Base-by-base conservation (phyloP, 2,888 invertebrate genomes). In the Ochropacha duplaris region DNA sequence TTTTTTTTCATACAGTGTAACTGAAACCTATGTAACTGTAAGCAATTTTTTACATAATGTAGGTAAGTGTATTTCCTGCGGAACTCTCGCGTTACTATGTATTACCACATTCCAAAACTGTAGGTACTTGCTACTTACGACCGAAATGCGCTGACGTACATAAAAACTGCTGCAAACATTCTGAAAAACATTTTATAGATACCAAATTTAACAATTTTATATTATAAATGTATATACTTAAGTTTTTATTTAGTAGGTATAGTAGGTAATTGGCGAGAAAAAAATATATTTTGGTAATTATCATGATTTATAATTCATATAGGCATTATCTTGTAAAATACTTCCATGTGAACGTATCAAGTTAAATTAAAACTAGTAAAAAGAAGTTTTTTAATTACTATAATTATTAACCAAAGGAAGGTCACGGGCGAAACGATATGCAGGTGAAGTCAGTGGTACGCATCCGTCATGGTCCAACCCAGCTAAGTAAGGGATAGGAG, bases 401-500 rank as follows among this genome's bases (percentile, higher is more conserved):
- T n/a, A 6, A 44, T 44, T 9, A 44, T 19, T 19, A 44, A 19
- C 44, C 9, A 44, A 36, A 19, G 19, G 70, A 80, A 83, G 84
- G 83, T 84, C 84, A 84, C 77, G 84, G 81, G 73, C 78, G 76
- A 78, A 81, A 78, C 71, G 74, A 79, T 74, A 77, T 74, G 80
- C 83, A 83, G 76, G 76, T 76, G 76, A 81, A 81, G 75, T 83
- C 84, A 84, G 70, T 81, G 81, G 76, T 77, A 79, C 77, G 81
- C 69, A 71, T 80, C 83, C 83, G 87, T 86, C 86, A 87, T 74
- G 88, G 76, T 83, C 74, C 72, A 62, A 61, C 57, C 66, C 62
- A 61, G 56, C 61, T 61, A 60, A 66, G 69, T 39, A 39, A 3
- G 19, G 44, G 44, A 6, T 44, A 19, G 16, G 9, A 44, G 44